Base-by-base conservation (phyloP, 1,140 invertebrate species). In the Brachionus angularis region DNA sequence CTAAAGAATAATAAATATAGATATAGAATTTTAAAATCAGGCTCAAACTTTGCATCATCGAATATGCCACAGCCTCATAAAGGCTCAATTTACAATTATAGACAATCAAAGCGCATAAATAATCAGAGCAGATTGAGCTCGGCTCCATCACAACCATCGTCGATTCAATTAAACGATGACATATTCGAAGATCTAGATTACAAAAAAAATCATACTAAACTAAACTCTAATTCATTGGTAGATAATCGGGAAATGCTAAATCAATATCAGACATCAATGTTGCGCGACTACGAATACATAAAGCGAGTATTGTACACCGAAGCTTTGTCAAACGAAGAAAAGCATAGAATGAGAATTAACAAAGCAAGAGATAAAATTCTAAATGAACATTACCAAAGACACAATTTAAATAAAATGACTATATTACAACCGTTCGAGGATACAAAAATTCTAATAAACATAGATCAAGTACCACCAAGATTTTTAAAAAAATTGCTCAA, bases 361-460 rank as follows among this genome's bases (percentile, higher is more conserved):
- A 27, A 47, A 36, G 62, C 62, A 14, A 29, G 62, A 29, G 62
- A 67, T 46, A 67, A 67, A 50, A 67, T 67, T 67, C 23, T 67
- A 12, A 47, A 67, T 25, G 62, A 67, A 36, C 62, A 67, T 34
- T 34, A 18, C 16, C 39, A 67, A 23, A 46, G 10, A 18, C 42
- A 67, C 14, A 67, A 67, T 36, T 29, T 67, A 33, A 67, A 67
- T 31, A n/a, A 33, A 47, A 47, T 67, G 62, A 67, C 62, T 23
- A 50, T 67, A 12, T 33, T 67, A 10, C 62, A 67, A 27, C 62
- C 62, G 25, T 67, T 67, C 31, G 62, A 67, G 27, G 62, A 67
- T n/a, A 67, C 62, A 0, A 67, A 67, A 67, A 67, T 67, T 29
- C 29, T 67, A 5, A 50, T 67, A 8, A 67, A 67, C 36, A 50